Conservation (phyloP, 2,113 vertebrate genomes). For the Manacus vitellinus region DNA sequence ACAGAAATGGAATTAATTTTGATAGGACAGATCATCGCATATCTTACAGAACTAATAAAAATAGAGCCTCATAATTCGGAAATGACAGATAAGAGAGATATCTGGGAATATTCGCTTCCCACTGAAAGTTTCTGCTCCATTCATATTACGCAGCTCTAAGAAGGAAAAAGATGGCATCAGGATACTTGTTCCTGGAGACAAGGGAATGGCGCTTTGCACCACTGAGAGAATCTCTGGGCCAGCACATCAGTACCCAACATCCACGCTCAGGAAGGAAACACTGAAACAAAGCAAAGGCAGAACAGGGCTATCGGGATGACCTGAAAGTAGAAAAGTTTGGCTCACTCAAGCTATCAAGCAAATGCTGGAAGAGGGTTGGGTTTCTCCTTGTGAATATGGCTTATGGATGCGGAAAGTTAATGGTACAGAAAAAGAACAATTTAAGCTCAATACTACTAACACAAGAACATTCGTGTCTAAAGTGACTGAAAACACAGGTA, state of each 20-base stretch:
- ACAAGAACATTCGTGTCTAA: background rate
- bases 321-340: background rate
- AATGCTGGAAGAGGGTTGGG: background rate
- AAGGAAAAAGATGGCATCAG: background rate
- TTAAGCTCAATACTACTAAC: background rate
- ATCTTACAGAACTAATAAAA: background rate
- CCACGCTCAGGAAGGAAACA: background rate
- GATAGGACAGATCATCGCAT: background rate
- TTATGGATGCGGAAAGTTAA: background rate
- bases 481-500: background rate
- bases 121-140: background rate
- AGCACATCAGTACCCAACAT: background rate
- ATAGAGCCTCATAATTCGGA: background rate
- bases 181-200: background rate
- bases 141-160: background rate
- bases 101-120: background rate
- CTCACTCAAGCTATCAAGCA: background rate
- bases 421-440: background rate
- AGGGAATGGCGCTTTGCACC: rapidly evolving
- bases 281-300: background rate
- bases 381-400: rapidly evolving
- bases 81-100: background rate
- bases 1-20: background rate
- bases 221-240: background rate
- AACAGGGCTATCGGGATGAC: background rate